Evolutionary conservation across 2,113 vertebrate species (phyloP).

Genomic region (Nymphicus hollandicus): DNA sequence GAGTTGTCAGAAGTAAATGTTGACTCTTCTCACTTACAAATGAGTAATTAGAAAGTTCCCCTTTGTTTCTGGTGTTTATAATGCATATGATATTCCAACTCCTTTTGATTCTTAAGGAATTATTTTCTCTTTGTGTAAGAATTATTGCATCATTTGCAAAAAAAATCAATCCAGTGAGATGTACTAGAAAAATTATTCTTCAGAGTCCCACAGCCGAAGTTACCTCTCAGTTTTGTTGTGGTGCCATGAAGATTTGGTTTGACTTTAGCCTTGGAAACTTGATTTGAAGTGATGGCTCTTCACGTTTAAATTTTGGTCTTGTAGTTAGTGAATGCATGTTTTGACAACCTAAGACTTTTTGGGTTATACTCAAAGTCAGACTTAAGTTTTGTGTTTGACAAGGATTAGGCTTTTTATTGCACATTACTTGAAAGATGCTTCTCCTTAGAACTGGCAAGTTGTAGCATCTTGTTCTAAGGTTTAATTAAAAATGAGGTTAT

Average conservation of each 20-base stretch:
- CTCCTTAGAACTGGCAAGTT: slow-evolving; percentile 52
- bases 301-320: background rate
- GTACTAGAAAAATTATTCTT: background rate
- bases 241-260: background rate
- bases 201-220: background rate
- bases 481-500: slow-evolving; percentile 71
- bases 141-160: background rate
- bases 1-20: background rate
- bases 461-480: slow-evolving; percentile 57
- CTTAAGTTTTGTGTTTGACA: slow-evolving; percentile 3
- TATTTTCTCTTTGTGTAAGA: background rate
- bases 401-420: background rate
- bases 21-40: background rate
- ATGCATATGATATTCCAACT: background rate
- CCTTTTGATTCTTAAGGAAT: background rate
- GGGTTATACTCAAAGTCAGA: background rate
- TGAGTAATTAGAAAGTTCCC: background rate
- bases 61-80: background rate
- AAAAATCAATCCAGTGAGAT: background rate
- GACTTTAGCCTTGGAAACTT: background rate
- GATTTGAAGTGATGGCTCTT: background rate
- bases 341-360: background rate
- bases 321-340: background rate
- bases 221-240: background rate
- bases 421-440: background rate